phyloP scores from a whole-genome alignment of 2,113 vertebrate species.

The Chloropsis cyanopogon region DNA sequence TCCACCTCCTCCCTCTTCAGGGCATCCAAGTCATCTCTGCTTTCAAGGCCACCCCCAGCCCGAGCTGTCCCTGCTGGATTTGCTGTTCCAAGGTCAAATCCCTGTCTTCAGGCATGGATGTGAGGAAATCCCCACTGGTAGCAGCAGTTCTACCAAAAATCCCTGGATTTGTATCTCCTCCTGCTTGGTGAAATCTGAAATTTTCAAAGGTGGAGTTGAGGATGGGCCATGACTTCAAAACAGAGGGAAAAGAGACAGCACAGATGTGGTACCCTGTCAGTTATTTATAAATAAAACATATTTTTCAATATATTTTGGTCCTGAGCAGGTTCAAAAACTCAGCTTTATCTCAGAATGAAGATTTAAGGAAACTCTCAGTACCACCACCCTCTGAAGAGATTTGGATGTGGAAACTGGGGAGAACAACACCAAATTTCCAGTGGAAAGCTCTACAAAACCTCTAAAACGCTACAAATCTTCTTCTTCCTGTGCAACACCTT shows the following conservation, averaged over 20 bases:
- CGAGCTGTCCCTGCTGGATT: background rate
- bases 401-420: background rate
- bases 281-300: background rate
- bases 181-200: background rate
- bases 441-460: slow-evolving; percentile 7
- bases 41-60: background rate
- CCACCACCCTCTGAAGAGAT: background rate
- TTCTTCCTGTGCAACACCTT: background rate
- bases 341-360: background rate
- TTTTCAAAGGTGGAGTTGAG: background rate
- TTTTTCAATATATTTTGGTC: background rate
- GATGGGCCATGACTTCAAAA: background rate
- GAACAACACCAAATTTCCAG: background rate
- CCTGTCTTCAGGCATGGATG: background rate
- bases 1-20: background rate
- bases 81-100: background rate
- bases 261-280: background rate
- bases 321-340: background rate
- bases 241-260: background rate
- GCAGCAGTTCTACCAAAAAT: background rate
- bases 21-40: background rate
- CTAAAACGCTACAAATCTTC: background rate
- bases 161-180: background rate
- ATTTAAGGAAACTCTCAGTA: background rate
- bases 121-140: background rate